phyloP scores from a whole-genome alignment of 2,113 vertebrate genomes.

The Felis catus region F.catus_Fca126_mat1.0 CM031419.1:148171001-148171500 shows the following conservation, averaged over 20 bases:
- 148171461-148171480: not conserved
- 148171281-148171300: conserved; percentile 4
- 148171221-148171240: not conserved
- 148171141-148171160: not conserved
- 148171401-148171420: not conserved
- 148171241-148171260: not conserved
- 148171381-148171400: not conserved
- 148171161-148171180: not conserved
- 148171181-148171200: not conserved
- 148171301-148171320: not conserved
- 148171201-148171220: not conserved
- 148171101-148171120: not conserved
- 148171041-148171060: conserved; percentile 39
- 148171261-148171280: not conserved
- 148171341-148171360: not conserved
- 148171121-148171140: not conserved
- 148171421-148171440: not conserved
- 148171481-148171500: not conserved
- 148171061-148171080: conserved; percentile 28
- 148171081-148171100: not conserved
- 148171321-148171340: not conserved
- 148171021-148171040: not conserved
- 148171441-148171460: not conserved
- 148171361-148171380: not conserved
- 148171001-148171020: conserved; percentile 33